phyloP scores from a whole-genome alignment of 2,888 invertebrate species.

The Falcaria lacertinaria region DNA sequence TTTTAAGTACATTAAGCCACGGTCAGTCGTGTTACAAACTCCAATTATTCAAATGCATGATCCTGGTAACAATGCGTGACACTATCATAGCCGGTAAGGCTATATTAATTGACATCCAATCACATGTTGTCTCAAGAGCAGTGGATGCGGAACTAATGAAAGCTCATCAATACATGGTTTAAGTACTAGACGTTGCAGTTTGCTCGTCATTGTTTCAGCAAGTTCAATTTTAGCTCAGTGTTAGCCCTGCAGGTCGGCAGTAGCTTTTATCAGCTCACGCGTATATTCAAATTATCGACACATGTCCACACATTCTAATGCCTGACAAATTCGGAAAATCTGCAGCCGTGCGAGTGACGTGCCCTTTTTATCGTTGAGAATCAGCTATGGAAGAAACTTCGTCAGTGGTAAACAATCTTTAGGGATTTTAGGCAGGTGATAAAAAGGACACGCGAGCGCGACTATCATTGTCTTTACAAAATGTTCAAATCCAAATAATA shows the following conservation, averaged over 20 bases:
- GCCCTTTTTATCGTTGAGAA: constrained; percentile 16
- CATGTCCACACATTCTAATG: constrained; percentile 57
- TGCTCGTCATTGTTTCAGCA: constrained; percentile 14
- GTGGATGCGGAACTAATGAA: constrained; percentile 55
- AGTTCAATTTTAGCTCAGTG: constrained; percentile 22
- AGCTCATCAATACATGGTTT: constrained; percentile 38
- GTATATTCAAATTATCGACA: constrained; percentile 39
- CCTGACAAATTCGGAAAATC: constrained; percentile 34
- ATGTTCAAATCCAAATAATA: constrained; percentile 47
- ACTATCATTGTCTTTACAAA: constrained; percentile 37
- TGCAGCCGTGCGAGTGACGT: constrained; percentile 27
- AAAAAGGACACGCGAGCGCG: constrained; percentile 35
- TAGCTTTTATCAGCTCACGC: constrained; percentile 13
- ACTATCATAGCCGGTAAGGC: constrained; percentile 66
- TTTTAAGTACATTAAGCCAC: constrained; percentile 54
- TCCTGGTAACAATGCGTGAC: constrained; percentile 40
- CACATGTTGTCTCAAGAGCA: constrained; percentile 35
- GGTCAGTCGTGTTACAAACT: constrained; percentile 54
- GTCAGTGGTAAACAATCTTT: too few species aligned
- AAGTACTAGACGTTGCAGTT: constrained; percentile 37
- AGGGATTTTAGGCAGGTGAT: constrained; percentile 1
- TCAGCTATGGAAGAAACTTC: neutral
- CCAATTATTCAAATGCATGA: constrained; percentile 53
- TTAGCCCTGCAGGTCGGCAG: neutral
- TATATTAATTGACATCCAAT: constrained; percentile 70